Conservation (phyloP, 2,888 invertebrate genomes). For the Cheilosia soror region DNA sequence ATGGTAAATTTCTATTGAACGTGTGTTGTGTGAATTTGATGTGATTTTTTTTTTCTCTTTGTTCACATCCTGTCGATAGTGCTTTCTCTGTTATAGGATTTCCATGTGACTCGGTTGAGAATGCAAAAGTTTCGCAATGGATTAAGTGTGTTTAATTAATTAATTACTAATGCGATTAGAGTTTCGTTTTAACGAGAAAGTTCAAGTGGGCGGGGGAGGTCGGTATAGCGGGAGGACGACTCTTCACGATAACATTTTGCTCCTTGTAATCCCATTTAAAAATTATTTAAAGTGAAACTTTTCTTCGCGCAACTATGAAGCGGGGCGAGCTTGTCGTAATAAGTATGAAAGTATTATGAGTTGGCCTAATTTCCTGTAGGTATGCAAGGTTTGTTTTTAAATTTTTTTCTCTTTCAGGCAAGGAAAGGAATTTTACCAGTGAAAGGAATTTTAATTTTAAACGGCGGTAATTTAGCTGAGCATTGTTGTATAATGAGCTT, state of each 20-base stretch:
- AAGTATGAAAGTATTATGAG: conserved; percentile 19
- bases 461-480: too few relatives aligned
- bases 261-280: conserved; percentile 61
- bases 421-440: too few relatives aligned
- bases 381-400: not conserved
- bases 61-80: conserved; percentile 8
- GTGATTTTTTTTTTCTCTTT: not conserved
- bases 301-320: conserved; percentile 5
- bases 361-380: conserved; percentile 1
- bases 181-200: conserved; percentile 51
- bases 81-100: not conserved
- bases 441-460: too few relatives aligned
- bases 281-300: conserved; percentile 55
- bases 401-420: too few relatives aligned
- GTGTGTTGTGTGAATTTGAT: conserved; percentile 18
- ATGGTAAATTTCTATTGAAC: conserved; percentile 27
- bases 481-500: too few relatives aligned
- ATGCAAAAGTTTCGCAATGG: conserved; percentile 41
- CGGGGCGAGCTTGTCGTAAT: too few relatives aligned
- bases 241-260: conserved; percentile 28
- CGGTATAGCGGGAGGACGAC: not conserved
- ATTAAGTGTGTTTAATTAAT: conserved; percentile 67
- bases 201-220: not conserved
- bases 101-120: not conserved
- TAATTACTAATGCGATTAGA: conserved; percentile 66